Evolutionary conservation across 1,140 invertebrate species (phyloP), one percentile per base, ranked within the genome.

Genomic region (Maniola jurtina): DNA sequence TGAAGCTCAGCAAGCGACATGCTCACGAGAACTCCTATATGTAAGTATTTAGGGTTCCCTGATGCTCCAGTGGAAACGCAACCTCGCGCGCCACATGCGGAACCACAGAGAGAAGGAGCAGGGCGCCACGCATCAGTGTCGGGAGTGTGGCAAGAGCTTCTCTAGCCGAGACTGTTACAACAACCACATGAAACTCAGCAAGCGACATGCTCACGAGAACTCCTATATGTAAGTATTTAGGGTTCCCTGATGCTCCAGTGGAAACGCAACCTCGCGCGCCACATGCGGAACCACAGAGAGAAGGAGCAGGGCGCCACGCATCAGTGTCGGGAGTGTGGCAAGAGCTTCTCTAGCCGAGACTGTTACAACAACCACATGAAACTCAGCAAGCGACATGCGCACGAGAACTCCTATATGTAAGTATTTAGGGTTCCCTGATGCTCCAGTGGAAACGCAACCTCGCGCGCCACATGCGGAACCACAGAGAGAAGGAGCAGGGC

Each of bases 11-110:
- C 68, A 90, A 90, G 64, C 58, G 72, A 7, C 88, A 90, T 25
- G 88, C 80, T 0, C 61, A 68, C 0, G 77, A 81, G 15, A 72
- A 75, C 38, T 69, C 73, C 0, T 83, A 81, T 56, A 67, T 61
- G 87, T 89, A 25, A 84, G 85, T 25, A 25, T 25, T 5, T 1
- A n/a, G n/a, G n/a, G n/a, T n/a, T n/a, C n/a, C n/a, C n/a, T n/a
- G n/a, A n/a, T 83, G 47, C 88, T 89, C 81, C 84, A 84, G 13
- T 89, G 87, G 87, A 88, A 88, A 56, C 72, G 87, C 0, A 89
- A 89, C 71, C 77, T 89, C 0, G 80, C 84, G 6, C 75, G 87
- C 0, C 84, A 88, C 68, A 72, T 72, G 0, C 69, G 84, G 10
- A 84, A 84, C 64, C 84, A 90, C 57, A 61, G 81, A 7, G 84